phyloP scores from a whole-genome alignment of 1,140 invertebrate species.

The Drosophila pruinosa region DNA sequence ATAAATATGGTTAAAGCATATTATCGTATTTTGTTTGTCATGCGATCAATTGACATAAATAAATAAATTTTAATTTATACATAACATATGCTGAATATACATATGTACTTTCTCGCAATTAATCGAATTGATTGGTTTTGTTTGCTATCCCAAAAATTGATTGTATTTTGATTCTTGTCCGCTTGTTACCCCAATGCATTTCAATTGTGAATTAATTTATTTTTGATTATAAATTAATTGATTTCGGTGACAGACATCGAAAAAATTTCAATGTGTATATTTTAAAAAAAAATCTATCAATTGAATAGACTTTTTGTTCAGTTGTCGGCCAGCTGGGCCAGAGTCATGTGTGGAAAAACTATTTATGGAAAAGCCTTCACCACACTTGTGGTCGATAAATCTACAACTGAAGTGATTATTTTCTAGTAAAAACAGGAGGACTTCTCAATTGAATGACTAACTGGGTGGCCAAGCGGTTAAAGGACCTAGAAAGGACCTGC shows the following conservation, averaged over 20 bases:
- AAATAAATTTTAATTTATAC: constrained; percentile 54
- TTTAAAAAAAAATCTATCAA: neutral
- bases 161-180: constrained; percentile 15
- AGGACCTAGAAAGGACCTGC: neutral
- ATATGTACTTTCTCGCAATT: neutral
- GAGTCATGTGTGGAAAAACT: neutral
- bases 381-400: constrained; percentile 1
- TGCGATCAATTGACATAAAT: constrained; percentile 31
- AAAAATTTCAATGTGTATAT: neutral
- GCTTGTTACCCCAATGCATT: neutral
- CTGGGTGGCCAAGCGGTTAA: neutral
- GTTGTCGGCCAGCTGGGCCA: too few relatives aligned
- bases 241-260: constrained; percentile 15
- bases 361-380: constrained; percentile 32
- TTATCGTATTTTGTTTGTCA: neutral
- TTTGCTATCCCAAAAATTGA: constrained; percentile 1
- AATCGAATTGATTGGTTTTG: constrained; percentile 48
- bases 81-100: constrained; percentile 8
- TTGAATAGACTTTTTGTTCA: too few relatives aligned
- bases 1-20: neutral
- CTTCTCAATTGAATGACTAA: constrained; percentile 9
- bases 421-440: constrained; percentile 1
- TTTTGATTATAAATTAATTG: constrained; percentile 31
- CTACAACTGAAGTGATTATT: constrained; percentile 54
- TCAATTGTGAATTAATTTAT: constrained; percentile 4